Percentiles rank a stretch among this genome's conserved stretches.
Evolutionary conservation across 2,797 vertebrate species (phyloP).

Genomic region (Furcifer pardalis): DNA sequence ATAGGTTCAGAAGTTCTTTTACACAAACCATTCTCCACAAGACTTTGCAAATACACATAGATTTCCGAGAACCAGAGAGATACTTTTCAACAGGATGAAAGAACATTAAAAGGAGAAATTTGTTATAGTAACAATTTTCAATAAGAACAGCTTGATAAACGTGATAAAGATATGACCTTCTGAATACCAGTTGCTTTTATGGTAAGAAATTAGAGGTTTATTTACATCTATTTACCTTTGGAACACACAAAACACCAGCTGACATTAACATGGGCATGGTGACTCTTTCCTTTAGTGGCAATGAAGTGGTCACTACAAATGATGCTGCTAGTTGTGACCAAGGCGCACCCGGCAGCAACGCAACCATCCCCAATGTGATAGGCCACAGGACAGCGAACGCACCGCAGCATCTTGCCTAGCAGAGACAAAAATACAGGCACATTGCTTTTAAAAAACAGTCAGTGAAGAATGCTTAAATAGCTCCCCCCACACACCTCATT

Average conservation of each 20-base stretch:
- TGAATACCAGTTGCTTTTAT: accelerated
- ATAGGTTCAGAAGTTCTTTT: background rate
- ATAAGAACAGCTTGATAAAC: background rate
- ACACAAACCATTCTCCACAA: background rate
- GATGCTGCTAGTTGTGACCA: constrained; percentile 87
- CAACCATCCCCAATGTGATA: constrained; percentile 92
- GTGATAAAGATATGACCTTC: accelerated
- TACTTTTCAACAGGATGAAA: background rate
- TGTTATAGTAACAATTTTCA: background rate
- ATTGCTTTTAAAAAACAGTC: background rate
- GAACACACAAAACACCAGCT: constrained; percentile 99
- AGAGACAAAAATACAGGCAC: constrained; percentile 24
- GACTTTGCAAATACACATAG: background rate
- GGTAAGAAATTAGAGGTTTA: accelerated
- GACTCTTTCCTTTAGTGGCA: constrained; percentile 90
- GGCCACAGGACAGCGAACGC: constrained; percentile 92
- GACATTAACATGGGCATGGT: constrained; percentile 96
- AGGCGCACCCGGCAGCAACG: constrained; percentile 89
- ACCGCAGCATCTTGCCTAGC: constrained; percentile 91
- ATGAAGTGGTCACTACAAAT: constrained; percentile 93
- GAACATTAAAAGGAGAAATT: background rate
- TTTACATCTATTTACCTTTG: constrained; percentile 82
- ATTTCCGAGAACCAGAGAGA: background rate
- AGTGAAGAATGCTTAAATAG: background rate
- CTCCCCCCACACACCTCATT: background rate